These are phyloP conservation scores for Caiman crocodilus DNA, from an alignment of 2,797 vertebrate species.

Conservation along the genomic window DNA sequence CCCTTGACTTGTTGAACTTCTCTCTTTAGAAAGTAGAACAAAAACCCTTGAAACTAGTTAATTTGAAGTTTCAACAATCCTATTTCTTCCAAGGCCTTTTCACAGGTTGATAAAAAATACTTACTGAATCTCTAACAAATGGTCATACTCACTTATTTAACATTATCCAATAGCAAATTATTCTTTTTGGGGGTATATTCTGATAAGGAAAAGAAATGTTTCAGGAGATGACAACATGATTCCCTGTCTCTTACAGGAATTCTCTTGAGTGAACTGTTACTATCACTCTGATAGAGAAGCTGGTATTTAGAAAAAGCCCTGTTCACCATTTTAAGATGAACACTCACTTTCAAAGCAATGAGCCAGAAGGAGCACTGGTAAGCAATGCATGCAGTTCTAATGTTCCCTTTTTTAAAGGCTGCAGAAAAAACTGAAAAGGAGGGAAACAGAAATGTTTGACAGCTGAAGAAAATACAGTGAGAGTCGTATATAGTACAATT, in stretches of 20 bases:
- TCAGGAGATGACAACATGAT: background rate
- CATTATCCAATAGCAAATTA: background rate
- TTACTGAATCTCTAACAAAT: background rate
- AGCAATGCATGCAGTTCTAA: background rate
- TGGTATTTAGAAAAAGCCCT: background rate
- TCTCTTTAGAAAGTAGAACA: background rate
- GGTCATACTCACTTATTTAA: background rate
- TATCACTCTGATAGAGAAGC: background rate
- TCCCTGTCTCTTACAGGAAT: background rate
- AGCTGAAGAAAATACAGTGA: background rate
- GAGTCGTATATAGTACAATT: background rate
- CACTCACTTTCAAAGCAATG: background rate
- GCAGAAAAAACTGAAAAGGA: background rate
- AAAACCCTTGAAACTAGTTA: background rate
- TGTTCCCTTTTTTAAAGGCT: background rate
- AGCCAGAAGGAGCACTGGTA: background rate
- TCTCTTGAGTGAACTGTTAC: background rate
- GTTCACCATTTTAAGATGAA: background rate
- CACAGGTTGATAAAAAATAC: background rate
- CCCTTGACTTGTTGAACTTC: background rate
- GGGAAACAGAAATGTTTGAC: background rate
- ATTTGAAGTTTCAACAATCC: background rate
- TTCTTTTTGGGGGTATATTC: background rate
- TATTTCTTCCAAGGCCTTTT: background rate
- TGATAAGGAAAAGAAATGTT: background rate